Evolutionary conservation across 2,888 invertebrate genomes (phyloP), one percentile per base, ranked within the genome.

Genomic region (Harpagoxenus sublaevis): DNA sequence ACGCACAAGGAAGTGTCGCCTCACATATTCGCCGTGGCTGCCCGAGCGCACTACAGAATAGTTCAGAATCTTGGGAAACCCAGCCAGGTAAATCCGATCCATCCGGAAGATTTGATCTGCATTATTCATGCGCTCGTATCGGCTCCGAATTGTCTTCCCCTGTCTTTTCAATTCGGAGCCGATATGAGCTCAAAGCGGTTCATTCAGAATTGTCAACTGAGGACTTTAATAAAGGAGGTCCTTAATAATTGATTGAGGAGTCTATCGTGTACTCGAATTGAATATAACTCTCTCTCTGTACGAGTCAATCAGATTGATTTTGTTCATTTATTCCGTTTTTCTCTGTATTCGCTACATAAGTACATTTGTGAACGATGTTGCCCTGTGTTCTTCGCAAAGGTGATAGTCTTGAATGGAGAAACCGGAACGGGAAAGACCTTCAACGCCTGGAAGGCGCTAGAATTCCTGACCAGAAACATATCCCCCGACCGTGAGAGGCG

Each of bases 361-460:
- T 23, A 42, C 42, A 42, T 31, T 42, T 42, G 62, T n/a, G 6
- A 42, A 65, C 5, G 12, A 23, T 10, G 6, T 57, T 28, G n/a
- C 8, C 8, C n/a, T 31, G 18, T 15, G 5, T 62, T 39, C n/a
- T 23, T 78, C 31, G 42, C 62, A 6, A 83, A 92, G 92, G 94
- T 94, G 3, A 93, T 95, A 28, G 91, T 95, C 12, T 94, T 95
- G 68, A 95, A 94, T 51, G 95, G 95, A 3, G 95, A 95, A 82
- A 95, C 95, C 77, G 95, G 95, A 28, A 94, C 95, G 3, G 95
- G 95, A 60, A 95, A 95, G 92, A 95, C 95, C 2, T 95, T 93
- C 86, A 95, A 95, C 23, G 95, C 95, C 5, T 93, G 93, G 65
- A 92, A 94, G 79, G 94, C 95, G 42, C 89, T 95, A 70, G 94